phyloP scores from a whole-genome alignment of 2,113 vertebrate species.

The Callocephalon fimbriatum region DNA sequence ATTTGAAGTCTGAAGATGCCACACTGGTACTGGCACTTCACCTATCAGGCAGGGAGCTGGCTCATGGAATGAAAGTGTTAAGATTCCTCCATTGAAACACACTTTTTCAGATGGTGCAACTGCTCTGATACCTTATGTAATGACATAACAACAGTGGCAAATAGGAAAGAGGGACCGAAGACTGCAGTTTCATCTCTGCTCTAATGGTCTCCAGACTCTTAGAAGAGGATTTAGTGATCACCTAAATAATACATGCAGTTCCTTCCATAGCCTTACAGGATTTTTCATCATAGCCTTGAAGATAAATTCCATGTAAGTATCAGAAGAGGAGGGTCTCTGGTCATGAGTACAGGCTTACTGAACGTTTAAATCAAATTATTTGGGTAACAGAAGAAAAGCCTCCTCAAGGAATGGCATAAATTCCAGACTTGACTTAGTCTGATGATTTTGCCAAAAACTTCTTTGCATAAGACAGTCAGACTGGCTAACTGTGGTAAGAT shows the following conservation, averaged over 20 bases:
- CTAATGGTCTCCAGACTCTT: neutral
- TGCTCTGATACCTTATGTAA: rapidly evolving
- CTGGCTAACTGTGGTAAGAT: neutral
- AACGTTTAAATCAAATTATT: neutral
- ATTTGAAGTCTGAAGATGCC: neutral
- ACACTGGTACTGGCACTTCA: too few species aligned
- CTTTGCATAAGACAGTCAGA: neutral
- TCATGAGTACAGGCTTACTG: neutral
- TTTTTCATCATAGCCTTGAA: neutral
- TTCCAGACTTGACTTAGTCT: neutral
- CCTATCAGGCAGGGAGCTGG: neutral
- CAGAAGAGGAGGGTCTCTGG: neutral
- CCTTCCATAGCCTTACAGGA: neutral
- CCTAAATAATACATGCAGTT: neutral
- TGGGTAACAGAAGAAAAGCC: neutral
- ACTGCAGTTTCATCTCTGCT: neutral
- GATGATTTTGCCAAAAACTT: neutral
- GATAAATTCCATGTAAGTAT: rapidly evolving
- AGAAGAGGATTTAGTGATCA: neutral
- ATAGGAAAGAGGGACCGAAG: neutral
- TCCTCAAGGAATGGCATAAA: neutral
- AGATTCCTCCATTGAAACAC: neutral
- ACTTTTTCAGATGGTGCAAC: neutral
- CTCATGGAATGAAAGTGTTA: neutral
- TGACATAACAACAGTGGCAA: neutral